Base-by-base conservation (phyloP, 2,888 invertebrate species). In the Phymatocera aterrima region DNA sequence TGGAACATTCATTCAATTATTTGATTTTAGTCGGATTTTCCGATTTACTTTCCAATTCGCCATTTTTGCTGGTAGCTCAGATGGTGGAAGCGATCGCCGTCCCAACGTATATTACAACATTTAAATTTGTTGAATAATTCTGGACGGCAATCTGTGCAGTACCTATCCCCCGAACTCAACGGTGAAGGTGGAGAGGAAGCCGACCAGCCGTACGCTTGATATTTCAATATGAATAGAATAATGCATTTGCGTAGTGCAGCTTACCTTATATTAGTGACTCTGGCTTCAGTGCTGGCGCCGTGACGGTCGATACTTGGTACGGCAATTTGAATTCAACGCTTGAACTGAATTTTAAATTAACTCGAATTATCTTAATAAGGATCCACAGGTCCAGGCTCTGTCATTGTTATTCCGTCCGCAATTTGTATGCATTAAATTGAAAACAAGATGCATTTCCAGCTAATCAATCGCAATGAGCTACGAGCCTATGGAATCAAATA, bases 361-460 rank as follows among this genome's bases (percentile, higher is more conserved):
- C 84, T 82, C 82, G 83, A 86, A 86, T 86, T 85, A 86, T 86
- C 85, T 86, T 85, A 86, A 85, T 85, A 86, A 86, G 85, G 83
- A 86, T 85, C 86, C 86, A 79, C 79, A 82, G 80, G 82, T 81
- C 79, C 80, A 81, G 78, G 80, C 77, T 75, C 65, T 48, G 68
- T 77, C 37, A 72, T 65, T 74, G 80, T 80, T 82, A 83, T 82
- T 65, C 80, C 68, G 40, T n/a, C 68, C 84, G 79, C 86, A 82
- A 84, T 85, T 86, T 85, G 84, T 86, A 86, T 86, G 85, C 86
- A 86, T 85, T 86, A 84, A 85, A 86, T 86, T 85, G 83, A 84
- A 85, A 86, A 83, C 84, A 85, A 84, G 84, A 84, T 57, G 43
- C 34, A 51, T 78, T 78, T 72, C 18, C 78, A 57, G 31, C 65